phyloP scores from a whole-genome alignment of 2,888 invertebrate species.

The Neoscelio sp. region DNA sequence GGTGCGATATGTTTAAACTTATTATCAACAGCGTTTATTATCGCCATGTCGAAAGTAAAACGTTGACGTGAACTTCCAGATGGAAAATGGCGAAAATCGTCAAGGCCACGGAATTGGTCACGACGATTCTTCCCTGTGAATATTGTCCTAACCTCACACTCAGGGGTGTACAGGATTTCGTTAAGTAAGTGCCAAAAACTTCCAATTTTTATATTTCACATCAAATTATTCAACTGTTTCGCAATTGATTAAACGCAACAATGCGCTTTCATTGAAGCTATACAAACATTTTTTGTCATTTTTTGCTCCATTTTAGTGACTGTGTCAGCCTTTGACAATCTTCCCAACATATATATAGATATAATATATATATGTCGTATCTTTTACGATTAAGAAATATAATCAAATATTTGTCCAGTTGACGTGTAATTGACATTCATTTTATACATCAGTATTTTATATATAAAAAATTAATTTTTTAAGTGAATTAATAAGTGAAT shows the following conservation, averaged over 20 bases:
- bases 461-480: too few species aligned
- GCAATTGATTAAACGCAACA: too few species aligned
- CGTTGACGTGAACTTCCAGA: slow-evolving; percentile 23
- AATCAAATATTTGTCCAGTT: background rate
- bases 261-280: background rate
- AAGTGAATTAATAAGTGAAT: too few species aligned
- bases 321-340: too few species aligned
- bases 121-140: slow-evolving; percentile 78
- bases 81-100: slow-evolving; percentile 80
- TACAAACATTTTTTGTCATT: background rate
- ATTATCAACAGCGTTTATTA: background rate
- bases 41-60: slow-evolving; percentile 33
- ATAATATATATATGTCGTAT: background rate
- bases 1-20: too few species aligned
- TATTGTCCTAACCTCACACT: slow-evolving; percentile 81
- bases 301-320: slow-evolving; percentile 8
- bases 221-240: too few species aligned
- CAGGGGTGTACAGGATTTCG: slow-evolving; percentile 80
- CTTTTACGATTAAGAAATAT: slow-evolving; percentile 4
- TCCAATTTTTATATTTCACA: background rate
- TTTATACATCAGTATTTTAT: background rate
- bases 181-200: slow-evolving; percentile 77
- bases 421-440: background rate
- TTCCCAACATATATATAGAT: background rate
- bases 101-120: slow-evolving; percentile 74